These are phyloP conservation scores for Amblyjoppa fuscipennis DNA, from an alignment of 2,888 invertebrate species.

Conservation along the genomic window DNA sequence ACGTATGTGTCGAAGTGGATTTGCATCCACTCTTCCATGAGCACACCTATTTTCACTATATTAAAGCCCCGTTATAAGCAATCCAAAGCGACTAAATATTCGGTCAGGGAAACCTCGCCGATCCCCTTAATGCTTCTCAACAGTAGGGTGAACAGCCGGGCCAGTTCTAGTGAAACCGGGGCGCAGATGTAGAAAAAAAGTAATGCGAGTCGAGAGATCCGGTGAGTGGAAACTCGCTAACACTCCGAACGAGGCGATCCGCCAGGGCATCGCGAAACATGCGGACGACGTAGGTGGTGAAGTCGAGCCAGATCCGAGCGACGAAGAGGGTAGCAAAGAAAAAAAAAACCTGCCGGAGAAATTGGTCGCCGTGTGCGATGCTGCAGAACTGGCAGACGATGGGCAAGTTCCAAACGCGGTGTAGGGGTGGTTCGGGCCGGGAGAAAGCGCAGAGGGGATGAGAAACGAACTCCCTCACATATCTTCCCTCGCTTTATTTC, in stretches of 20 bases:
- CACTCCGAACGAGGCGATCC: background rate
- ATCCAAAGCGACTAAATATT: no score
- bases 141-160: no score
- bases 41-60: no score
- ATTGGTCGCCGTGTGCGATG: constrained; percentile 62
- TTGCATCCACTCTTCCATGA: no score
- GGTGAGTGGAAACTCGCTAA: no score
- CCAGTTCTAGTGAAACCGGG: no score
- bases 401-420: constrained; percentile 9
- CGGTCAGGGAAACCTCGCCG: no score
- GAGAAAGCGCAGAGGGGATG: constrained; percentile 33
- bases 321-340: constrained; percentile 16
- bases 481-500: constrained; percentile 65
- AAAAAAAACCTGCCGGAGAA: constrained; percentile 40
- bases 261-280: constrained; percentile 54
- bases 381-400: constrained; percentile 46
- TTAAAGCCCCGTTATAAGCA: no score
- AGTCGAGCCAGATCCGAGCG: constrained; percentile 54
- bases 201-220: no score
- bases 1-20: no score
- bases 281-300: constrained; percentile 63
- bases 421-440: background rate
- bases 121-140: no score
- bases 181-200: no score
- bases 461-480: constrained; percentile 42